Conservation (phyloP, 2,888 invertebrate genomes). For the Phengaris alcon region DNA sequence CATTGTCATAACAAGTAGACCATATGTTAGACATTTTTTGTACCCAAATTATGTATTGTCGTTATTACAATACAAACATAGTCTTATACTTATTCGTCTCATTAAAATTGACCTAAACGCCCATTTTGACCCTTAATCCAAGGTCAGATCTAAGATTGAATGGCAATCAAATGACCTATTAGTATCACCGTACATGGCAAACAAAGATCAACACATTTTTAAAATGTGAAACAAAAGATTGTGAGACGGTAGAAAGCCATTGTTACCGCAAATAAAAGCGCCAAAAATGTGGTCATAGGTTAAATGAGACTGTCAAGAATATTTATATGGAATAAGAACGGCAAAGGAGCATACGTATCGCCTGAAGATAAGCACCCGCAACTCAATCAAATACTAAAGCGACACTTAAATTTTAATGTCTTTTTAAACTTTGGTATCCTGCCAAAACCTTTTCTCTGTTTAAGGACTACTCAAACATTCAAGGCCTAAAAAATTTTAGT, state of each 20-base stretch:
- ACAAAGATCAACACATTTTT: not conserved
- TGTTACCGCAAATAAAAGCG: slow-evolving; percentile 31
- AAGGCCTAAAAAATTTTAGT: not conserved
- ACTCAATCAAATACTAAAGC: no score
- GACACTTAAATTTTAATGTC: no score
- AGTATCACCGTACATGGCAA: slow-evolving; percentile 16
- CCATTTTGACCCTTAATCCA: slow-evolving; percentile 15
- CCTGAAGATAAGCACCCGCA: no score
- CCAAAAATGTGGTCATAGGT: not conserved
- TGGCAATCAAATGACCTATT: not conserved
- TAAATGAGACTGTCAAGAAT: not conserved
- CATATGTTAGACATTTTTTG: no score
- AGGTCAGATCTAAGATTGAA: slow-evolving; percentile 5
- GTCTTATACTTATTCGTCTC: not conserved
- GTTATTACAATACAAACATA: no score
- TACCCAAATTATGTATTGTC: no score
- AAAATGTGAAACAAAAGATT: slow-evolving; percentile 21
- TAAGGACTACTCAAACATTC: no score
- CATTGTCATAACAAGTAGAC: no score
- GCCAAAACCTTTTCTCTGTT: no score
- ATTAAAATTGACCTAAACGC: not conserved
- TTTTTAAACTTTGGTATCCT: no score
- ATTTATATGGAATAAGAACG: no score
- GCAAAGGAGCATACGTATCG: no score
- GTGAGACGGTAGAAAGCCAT: slow-evolving; percentile 28